Evolutionary conservation across 2,113 vertebrate genomes (phyloP).

Genomic region (Monopterus albus): DNA sequence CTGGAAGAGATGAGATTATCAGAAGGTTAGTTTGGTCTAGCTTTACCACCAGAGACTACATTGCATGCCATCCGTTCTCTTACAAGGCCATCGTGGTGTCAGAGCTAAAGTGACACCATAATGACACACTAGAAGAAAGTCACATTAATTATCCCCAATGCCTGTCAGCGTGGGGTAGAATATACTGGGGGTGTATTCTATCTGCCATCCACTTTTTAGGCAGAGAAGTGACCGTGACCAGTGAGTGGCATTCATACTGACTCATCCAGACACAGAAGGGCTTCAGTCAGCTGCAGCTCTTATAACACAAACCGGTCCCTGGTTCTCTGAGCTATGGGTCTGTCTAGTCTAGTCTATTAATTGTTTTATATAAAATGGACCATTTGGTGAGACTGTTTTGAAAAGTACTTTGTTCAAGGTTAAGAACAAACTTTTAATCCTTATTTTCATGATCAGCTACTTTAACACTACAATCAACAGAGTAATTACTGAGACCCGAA

Average conservation of each 20-base stretch:
- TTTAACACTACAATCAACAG: no score
- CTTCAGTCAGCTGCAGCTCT: neutral
- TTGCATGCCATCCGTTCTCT: constrained; percentile 9
- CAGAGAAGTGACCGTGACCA: constrained; percentile 31
- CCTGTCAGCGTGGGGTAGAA: constrained; percentile 18
- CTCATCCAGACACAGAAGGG: constrained; percentile 24
- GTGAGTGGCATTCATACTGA: constrained; percentile 19
- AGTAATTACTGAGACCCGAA: neutral
- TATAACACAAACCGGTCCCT: constrained; percentile 9
- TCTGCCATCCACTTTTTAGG: constrained; percentile 40
- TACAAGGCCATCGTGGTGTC: neutral
- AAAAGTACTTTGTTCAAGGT: no score
- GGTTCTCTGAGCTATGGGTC: neutral
- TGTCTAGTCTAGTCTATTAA: neutral
- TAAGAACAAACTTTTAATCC: no score
- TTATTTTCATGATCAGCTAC: no score
- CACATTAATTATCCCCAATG: constrained; percentile 48
- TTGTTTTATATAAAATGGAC: no score
- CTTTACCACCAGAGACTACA: constrained; percentile 11
- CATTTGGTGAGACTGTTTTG: no score
- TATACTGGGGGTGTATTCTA: constrained; percentile 31
- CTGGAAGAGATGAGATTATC: constrained; percentile 81
- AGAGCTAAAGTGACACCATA: constrained; percentile 16
- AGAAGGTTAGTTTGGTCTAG: constrained; percentile 49
- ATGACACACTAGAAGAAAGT: constrained; percentile 26